These are phyloP conservation scores for Drosophila nebulosa DNA, from an alignment of 1,140 invertebrate species.

Conservation along the genomic window DNA sequence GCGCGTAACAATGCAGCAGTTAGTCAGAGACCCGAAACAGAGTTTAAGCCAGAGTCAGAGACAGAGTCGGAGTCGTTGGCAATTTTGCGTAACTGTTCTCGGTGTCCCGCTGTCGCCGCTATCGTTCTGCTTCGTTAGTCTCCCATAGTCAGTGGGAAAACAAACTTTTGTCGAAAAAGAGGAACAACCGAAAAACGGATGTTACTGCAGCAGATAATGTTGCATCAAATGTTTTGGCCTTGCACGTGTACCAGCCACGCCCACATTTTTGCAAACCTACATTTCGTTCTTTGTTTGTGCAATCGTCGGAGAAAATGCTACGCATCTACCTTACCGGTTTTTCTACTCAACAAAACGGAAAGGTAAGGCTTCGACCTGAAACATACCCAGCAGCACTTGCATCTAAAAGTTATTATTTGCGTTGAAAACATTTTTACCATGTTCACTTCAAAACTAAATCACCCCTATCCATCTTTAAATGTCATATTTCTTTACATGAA, in stretches of 20 bases:
- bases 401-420: too few relatives aligned
- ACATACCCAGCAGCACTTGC: neutral
- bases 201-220: constrained; percentile 56
- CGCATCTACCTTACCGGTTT: neutral
- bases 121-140: constrained; percentile 65
- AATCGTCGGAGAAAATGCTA: constrained; percentile 34
- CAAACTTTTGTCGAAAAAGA: constrained; percentile 42
- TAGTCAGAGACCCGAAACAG: neutral
- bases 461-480: too few relatives aligned
- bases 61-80: constrained; percentile 50
- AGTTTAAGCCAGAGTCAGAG: constrained; percentile 5
- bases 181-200: constrained; percentile 34
- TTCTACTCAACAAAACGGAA: neutral
- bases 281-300: constrained; percentile 35
- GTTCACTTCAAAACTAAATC: too few relatives aligned
- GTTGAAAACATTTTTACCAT: too few relatives aligned
- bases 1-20: constrained; percentile 60
- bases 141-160: constrained; percentile 4
- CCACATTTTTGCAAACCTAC: constrained; percentile 7
- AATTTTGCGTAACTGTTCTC: constrained; percentile 67
- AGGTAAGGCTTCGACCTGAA: neutral
- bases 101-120: constrained; percentile 6
- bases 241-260: constrained; percentile 27
- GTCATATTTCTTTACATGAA: too few relatives aligned
- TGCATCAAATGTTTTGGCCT: constrained; percentile 50